Percentiles rank a stretch among this genome's conserved stretches.
Evolutionary conservation across 2,797 vertebrate genomes (phyloP).

Genomic region (Sciaenops ocellatus): DNA sequence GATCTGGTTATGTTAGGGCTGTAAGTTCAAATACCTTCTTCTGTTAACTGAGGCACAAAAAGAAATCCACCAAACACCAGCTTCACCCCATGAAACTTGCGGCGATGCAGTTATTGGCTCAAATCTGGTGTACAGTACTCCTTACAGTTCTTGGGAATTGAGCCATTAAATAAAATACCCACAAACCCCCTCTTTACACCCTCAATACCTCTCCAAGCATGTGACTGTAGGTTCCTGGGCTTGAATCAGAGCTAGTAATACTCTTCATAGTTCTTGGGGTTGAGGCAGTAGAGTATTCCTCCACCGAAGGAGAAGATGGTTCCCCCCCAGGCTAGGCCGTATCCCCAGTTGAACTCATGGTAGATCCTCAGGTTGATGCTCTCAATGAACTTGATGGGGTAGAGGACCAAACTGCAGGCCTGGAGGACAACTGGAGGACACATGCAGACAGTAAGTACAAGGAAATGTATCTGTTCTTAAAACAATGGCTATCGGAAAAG

Average conservation of each 20-base stretch:
- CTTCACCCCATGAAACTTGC: not conserved
- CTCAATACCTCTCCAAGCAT: constrained; percentile 15
- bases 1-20: not conserved
- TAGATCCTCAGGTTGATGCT: constrained; percentile 98
- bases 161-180: constrained; percentile 30
- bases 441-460: not conserved
- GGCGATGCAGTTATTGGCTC: constrained; percentile 25
- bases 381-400: constrained; percentile 99
- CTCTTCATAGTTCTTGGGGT: constrained; percentile 98
- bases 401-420: constrained; percentile 97
- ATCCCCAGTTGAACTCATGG: constrained; percentile 99
- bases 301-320: constrained; percentile 99
- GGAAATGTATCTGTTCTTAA: not conserved
- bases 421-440: constrained; percentile 93
- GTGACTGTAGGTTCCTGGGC: not conserved
- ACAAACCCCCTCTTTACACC: not conserved
- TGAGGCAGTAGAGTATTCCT: constrained; percentile 98
- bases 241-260: constrained; percentile 87
- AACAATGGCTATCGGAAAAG: not conserved
- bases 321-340: constrained; percentile 97
- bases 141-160: constrained; percentile 39
- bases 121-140: constrained; percentile 27
- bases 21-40: constrained; percentile 21
- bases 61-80: constrained; percentile 14
- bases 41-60: constrained; percentile 36